phyloP scores from a whole-genome alignment of 2,888 invertebrate genomes.

The Papilio protenor region DNA sequence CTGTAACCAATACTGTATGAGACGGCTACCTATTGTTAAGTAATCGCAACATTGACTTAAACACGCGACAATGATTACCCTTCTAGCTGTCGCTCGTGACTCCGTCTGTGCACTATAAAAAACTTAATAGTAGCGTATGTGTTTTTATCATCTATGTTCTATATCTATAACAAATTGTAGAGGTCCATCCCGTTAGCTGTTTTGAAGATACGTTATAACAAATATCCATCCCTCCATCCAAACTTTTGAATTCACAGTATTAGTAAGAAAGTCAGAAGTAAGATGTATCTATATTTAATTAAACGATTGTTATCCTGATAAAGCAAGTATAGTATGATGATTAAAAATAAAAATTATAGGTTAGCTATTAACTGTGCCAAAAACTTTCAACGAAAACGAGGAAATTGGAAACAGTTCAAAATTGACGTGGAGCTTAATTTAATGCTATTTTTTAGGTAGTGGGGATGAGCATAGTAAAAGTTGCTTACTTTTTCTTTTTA shows the following conservation, averaged over 20 bases:
- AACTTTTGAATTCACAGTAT: too few species aligned
- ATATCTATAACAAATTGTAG: too few species aligned
- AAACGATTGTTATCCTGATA: background rate
- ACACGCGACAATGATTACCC: background rate
- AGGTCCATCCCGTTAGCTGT: too few species aligned
- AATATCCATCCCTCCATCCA: too few species aligned
- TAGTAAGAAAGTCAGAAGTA: background rate
- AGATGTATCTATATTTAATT: conserved; percentile 3
- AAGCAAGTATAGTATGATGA: conserved; percentile 14
- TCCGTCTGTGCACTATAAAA: too few species aligned
- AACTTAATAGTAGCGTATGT: too few species aligned
- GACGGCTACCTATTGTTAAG: background rate
- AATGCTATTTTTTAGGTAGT: conserved; percentile 25
- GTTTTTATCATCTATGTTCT: too few species aligned
- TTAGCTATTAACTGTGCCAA: conserved; percentile 38
- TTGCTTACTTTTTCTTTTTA: background rate
- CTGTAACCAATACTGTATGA: background rate
- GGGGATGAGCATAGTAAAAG: background rate
- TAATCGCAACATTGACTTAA: background rate
- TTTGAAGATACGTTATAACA: too few species aligned
- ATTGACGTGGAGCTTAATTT: conserved; percentile 28
- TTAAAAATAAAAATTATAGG: conserved; percentile 37
- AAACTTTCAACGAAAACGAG: conserved; percentile 37
- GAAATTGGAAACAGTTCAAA: conserved; percentile 44
- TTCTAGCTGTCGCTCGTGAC: background rate